Conservation (phyloP, 2,797 vertebrate genomes). For the Numenius phaeopus region DNA sequence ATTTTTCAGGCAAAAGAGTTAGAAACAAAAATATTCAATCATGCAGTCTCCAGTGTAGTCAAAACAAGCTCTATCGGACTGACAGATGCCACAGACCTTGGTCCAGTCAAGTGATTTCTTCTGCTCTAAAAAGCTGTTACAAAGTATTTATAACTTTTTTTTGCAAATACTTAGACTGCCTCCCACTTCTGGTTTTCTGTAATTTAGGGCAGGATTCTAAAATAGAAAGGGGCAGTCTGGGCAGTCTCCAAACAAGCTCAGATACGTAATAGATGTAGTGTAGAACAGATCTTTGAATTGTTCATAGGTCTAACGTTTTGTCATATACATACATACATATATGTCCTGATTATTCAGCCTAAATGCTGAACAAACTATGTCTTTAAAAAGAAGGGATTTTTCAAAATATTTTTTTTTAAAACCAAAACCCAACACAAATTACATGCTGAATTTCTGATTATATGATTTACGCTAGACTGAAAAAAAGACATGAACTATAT, state of each 20-base stretch:
- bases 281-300: background rate
- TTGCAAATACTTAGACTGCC: background rate
- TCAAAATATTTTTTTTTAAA: background rate
- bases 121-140: background rate
- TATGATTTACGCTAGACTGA: background rate
- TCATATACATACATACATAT: background rate
- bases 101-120: background rate
- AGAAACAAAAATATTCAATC: background rate
- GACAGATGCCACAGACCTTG: background rate
- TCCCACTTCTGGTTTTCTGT: background rate
- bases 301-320: background rate
- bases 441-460: background rate
- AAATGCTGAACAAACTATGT: background rate
- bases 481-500: background rate
- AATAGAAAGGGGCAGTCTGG: background rate
- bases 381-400: background rate
- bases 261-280: background rate
- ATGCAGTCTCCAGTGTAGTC: background rate
- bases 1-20: background rate
- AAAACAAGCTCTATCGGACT: background rate
- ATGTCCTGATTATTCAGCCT: background rate
- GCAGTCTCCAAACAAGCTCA: background rate
- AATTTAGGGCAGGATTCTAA: background rate
- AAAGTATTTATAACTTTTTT: background rate
- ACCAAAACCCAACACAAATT: background rate